A percentile compares a stretch with the other conserved stretches of the same genome.
Conservation (phyloP, 2,888 invertebrate genomes). For the Callyntrura sp. region DNA sequence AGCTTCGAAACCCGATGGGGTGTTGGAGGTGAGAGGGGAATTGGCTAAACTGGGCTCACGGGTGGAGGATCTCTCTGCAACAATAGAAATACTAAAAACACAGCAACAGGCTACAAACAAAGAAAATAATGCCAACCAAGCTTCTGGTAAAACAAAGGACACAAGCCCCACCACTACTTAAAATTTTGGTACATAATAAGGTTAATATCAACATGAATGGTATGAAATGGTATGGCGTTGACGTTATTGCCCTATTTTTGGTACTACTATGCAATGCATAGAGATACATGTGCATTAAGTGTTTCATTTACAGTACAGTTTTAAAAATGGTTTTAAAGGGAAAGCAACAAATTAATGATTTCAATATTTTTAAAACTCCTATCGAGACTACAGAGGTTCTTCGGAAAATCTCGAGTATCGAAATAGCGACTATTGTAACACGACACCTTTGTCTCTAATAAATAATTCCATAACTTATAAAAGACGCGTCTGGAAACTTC, state of each 20-base stretch:
- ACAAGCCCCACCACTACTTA: conserved; percentile 19
- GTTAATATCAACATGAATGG: not conserved
- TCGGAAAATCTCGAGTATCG: too few relatives aligned
- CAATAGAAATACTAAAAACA: conserved; percentile 12
- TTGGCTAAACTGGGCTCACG: conserved; percentile 65
- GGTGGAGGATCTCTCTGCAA: conserved; percentile 42
- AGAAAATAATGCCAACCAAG: not conserved
- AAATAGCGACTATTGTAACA: too few relatives aligned
- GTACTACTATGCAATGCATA: conserved; percentile 12
- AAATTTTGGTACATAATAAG: not conserved
- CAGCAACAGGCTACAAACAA: not conserved
- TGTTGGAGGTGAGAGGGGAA: conserved; percentile 46
- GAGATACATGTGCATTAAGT: too few relatives aligned
- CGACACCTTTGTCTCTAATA: too few relatives aligned
- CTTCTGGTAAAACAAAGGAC: conserved; percentile 21
- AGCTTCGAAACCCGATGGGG: conserved; percentile 39
- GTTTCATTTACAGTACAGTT: too few relatives aligned
- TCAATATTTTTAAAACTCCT: too few relatives aligned
- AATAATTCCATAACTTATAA: too few relatives aligned
- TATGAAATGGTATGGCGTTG: not conserved
- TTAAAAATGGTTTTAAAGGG: too few relatives aligned
- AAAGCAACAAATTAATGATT: too few relatives aligned
- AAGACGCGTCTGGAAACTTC: too few relatives aligned
- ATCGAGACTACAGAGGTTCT: too few relatives aligned
- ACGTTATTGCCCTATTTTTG: conserved; percentile 54